Evolutionary conservation across 2,888 invertebrate species (phyloP), one percentile per base, ranked within the genome.

Genomic region (Phortica okadai): DNA sequence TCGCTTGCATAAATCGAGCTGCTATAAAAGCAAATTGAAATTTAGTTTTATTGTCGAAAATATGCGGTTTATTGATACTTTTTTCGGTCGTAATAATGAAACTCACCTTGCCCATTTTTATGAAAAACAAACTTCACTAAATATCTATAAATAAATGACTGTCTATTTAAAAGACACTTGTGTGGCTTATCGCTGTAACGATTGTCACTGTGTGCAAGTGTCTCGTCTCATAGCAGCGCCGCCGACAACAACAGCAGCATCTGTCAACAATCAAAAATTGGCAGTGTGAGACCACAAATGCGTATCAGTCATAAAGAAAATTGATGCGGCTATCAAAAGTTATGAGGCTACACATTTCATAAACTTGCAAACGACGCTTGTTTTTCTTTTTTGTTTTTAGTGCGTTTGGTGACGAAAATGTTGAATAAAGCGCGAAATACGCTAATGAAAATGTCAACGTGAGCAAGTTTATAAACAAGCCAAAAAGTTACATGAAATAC

Each of bases 111-210:
- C 33, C 33, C 33, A 33, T 5, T 50, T 50, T 50, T 50, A 50
- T 62, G 64, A 25, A 33, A 50, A 70, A 56, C 69, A 74, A 73
- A 64, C 8, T 76, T 64, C 75, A 74, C 66, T 73, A 77, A 56
- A 79, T 79, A 85, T 82, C 83, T 79, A 87, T 87, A 84, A 84
- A 87, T 87, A 87, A 81, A 66, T n/a, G 54, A 6, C 54, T 54
- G n/a, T 6, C 11, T n/a, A 6, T 54, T 14, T 54, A 54, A 54
- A 54, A 54, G 33, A 3, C 59, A 59, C 59, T 59, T 59, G 14
- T 8, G n/a, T n/a, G 74, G 54, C 58, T 59, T 33, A 7, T 58
- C 6, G n/a, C 21, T 25, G 33, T n/a, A 44, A 54, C 33, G 5
- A 58, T 54, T 54, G 66, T 33, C 66, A 10, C 41, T 42, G 41